Evolutionary conservation across 2,797 vertebrate genomes (phyloP).

Genomic region (Labroides dimidiatus): DNA sequence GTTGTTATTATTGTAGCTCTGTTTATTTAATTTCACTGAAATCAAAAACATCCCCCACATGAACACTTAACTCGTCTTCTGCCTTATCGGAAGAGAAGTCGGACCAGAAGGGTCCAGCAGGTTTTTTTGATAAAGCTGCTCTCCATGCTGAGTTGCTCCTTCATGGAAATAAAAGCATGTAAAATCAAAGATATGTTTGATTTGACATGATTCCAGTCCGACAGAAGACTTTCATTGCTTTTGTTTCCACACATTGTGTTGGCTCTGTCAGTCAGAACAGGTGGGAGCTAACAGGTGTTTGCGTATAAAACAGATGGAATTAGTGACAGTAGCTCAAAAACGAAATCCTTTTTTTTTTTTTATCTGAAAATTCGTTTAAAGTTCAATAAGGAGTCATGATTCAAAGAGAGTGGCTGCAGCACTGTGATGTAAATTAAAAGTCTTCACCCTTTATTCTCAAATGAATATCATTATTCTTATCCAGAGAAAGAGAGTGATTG

Average conservation of each 20-base stretch:
- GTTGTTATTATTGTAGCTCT: constrained; percentile 13
- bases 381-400: constrained; percentile 19
- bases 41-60: constrained; percentile 4
- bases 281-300: constrained; percentile 2
- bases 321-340: constrained; percentile 8
- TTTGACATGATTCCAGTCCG: not conserved
- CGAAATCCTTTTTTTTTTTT: constrained; percentile 25
- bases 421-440: constrained; percentile 18
- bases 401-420: constrained; percentile 1
- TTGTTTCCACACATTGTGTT: not conserved
- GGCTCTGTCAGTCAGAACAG: not conserved
- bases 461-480: constrained; percentile 32
- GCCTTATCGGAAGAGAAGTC: constrained; percentile 5
- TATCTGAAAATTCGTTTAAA: not conserved
- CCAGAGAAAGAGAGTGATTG: no score
- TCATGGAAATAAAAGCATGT: constrained; percentile 3
- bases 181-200: not conserved
- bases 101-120: constrained; percentile 17
- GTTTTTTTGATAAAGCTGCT: constrained; percentile 5
- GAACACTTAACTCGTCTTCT: constrained; percentile 8
- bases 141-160: constrained; percentile 20
- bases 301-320: not conserved
- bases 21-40: constrained; percentile 10
- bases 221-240: not conserved
- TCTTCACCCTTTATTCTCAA: constrained; percentile 27